Base-by-base conservation (phyloP, 2,888 invertebrate genomes). In the Eremobia ochroleuca region DNA sequence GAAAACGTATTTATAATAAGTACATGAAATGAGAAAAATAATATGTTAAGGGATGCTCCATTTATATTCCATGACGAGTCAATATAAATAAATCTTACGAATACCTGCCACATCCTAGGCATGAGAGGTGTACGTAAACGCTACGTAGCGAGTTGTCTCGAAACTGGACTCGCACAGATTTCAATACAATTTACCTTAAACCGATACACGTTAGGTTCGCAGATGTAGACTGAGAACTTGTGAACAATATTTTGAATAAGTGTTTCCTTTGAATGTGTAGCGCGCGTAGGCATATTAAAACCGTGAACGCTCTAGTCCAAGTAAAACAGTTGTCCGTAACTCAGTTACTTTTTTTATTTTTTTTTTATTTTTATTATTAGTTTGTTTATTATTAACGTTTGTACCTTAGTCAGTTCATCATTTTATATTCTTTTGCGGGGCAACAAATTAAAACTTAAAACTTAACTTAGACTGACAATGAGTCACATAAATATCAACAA, bases 161-260 rank as follows among this genome's bases (percentile, higher is more conserved):
- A 40, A 78, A 73, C 74, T 64, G 76, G 88, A 89, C 86, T 89
- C 89, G 86, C 87, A 85, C 88, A 90, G 90, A 92, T 92, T 93
- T 92, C 90, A 90, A 91, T 91, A 90, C 91, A 89, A 92, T 92
- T 91, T 91, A 85, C 89, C 89, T 88, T 85, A 87, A 87, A 79
- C 83, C 82, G 87, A 88, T 88, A 90, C 81, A 77, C 64, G 85
- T 68, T 59, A 8, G 25, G 40, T 61, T 43, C 25, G 73, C 59
- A 55, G 13, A 37, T 25, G 58, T 65, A 85, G 18, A 77, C 82
- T 85, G 25, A 31, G 84, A 69, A 91, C 83, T 67, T 85, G 18
- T 1, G 59, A 52, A 25, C 49, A 52, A 52, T 52, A 52, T 52
- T 52, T 52, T 11, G 25, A 52, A 25, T 25, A 52, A 11, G 25